Evolutionary conservation across 2,888 invertebrate genomes (phyloP), one percentile per base, ranked within the genome.

Genomic region (Ophion obscuratus): DNA sequence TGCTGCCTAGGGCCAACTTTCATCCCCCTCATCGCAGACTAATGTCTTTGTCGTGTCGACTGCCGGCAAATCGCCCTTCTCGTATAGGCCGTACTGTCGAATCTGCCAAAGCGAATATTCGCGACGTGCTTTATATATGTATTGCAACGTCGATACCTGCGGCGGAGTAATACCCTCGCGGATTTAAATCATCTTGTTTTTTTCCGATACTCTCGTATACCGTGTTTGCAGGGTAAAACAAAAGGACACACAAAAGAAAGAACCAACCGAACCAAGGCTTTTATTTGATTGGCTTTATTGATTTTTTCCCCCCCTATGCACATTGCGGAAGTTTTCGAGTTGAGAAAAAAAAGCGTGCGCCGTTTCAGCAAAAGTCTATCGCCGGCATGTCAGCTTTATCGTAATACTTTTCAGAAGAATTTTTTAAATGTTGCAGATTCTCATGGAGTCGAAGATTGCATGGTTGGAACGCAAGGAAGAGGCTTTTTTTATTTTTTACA

Each of bases 31-130:
- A 36, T 61, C 83, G 71, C 70, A 83, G 89, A 87, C 92, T 93
- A 93, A 93, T 93, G 93, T 93, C 93, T 93, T 93, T 93, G 93
- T 93, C 93, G 88, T 93, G 93, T 93, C 92, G 92, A 92, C 92
- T 92, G 93, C 91, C 93, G 92, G 93, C 93, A 92, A 93, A 93
- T 93, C 92, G 92, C 90, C 90, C 91, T 92, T 53, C 53, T 17
- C 53, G 14, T 53, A 53, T 53, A 53, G 53, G 17, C 17, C 53
- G 53, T 53, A 5, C 91, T 91, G 86, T 86, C 87, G 74, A 70
- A 59, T 59, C 36, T 57, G 68, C 77, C 86, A 71, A 31, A 83
- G 57, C 61, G 67, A 75, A 64, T 53, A 53, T 74, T 67, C 47
- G 64, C 53, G 61, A 17, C 44, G 64, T 53, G 14, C 53, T 53